Conservation (phyloP, 2,113 vertebrate species). For the Turdus rufiventris region DNA sequence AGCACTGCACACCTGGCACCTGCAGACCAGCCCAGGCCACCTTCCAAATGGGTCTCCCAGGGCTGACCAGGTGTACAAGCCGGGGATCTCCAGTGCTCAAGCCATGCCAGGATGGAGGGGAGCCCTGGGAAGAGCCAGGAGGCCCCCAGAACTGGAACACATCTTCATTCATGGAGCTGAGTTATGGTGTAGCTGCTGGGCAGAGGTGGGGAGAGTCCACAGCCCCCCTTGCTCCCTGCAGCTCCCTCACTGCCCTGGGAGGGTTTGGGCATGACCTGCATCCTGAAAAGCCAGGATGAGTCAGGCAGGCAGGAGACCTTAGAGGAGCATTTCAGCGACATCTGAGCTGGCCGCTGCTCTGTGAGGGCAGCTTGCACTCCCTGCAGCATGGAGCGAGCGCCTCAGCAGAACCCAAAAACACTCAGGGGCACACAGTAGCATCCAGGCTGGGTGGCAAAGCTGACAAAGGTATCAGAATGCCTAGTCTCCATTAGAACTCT, state of each 20-base stretch:
- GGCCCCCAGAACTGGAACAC: neutral
- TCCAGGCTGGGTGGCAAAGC: neutral
- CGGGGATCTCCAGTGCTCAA: fast-evolving
- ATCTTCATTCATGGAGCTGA: neutral
- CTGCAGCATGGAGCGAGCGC: fast-evolving
- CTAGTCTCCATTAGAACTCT: neutral
- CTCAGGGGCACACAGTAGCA: neutral
- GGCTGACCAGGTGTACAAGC: neutral
- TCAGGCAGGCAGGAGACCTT: fast-evolving
- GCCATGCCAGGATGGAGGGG: neutral
- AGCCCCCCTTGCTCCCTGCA: fast-evolving
- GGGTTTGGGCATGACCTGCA: neutral
- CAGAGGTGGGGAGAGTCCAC: neutral
- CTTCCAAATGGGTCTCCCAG: neutral
- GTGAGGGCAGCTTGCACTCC: fast-evolving
- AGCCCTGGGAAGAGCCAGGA: neutral
- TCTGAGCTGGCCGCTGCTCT: neutral
- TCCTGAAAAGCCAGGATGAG: neutral
- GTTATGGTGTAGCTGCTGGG: fast-evolving
- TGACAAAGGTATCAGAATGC: neutral
- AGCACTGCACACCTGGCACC: neutral
- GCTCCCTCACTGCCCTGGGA: neutral
- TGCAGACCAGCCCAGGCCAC: neutral
- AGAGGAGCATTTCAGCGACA: fast-evolving
- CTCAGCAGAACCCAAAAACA: fast-evolving